Conservation (phyloP, 23 tunicate species). For the Ciona savignyi region DNA sequence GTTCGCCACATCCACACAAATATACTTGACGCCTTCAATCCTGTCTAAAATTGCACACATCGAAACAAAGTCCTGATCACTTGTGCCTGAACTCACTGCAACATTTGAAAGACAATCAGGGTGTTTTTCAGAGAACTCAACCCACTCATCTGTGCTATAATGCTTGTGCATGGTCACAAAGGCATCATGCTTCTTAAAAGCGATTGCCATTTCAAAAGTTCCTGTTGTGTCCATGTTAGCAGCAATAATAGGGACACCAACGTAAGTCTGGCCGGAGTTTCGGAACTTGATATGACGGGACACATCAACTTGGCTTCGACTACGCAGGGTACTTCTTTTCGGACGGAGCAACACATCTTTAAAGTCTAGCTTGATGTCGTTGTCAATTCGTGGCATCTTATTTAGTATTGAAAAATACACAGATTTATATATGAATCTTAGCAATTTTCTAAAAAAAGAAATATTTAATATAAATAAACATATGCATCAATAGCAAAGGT, state of each 20-base stretch:
- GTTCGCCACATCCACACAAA: constrained; percentile 91
- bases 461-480: no score
- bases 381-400: constrained; percentile 96
- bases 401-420: no score
- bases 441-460: no score
- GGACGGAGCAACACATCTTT: constrained; percentile 96
- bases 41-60: constrained; percentile 23
- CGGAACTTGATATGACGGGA: constrained; percentile 63
- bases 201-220: constrained; percentile 92
- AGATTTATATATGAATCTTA: no score
- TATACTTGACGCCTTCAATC: constrained; percentile 45
- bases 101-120: constrained; percentile 56
- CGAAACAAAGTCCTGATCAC: constrained; percentile 68
- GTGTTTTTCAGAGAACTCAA: constrained; percentile 32
- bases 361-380: constrained; percentile 94
- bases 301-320: constrained; percentile 85
- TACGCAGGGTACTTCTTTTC: constrained; percentile 90
- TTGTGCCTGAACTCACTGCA: constrained; percentile 93
- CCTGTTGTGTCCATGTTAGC: constrained; percentile 99
- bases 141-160: constrained; percentile 68
- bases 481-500: no score
- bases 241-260: constrained; percentile 90
- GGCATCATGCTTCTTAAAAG: constrained; percentile 50
- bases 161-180: constrained; percentile 91
- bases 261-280: constrained; percentile 72